Evolutionary conservation across 2,888 invertebrate genomes (phyloP), one percentile per base, ranked within the genome.

Genomic region (Oscheius myriophilus): DNA sequence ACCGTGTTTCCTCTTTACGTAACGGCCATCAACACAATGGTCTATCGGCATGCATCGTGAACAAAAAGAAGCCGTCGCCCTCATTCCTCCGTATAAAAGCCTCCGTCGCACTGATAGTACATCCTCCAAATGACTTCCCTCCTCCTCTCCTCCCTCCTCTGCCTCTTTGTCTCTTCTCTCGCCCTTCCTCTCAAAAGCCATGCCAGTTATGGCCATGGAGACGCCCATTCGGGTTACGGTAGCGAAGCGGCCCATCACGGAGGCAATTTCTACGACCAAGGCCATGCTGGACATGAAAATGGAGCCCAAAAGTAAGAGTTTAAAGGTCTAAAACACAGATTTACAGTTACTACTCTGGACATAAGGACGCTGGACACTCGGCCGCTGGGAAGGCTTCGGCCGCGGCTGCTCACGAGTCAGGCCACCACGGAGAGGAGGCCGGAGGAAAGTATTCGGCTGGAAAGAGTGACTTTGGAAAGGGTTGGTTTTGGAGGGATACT

Each of bases 401-500:
- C 23, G 73, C 67, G 18, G 68, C 76, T 57, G 70, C 74, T 51
- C 69, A 78, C 43, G 74, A 78, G 62, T 66, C 71, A 25, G 75
- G 71, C 45, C 74, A 68, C 42, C 75, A 75, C 49, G 67, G 75
- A n/a, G 69, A 69, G 12, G 77, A 70, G 39, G 71, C 79, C 7
- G 77, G 73, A 21, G 69, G 64, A 69, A 77, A 76, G 51, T 75
- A 79, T 52, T 67, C 69, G 16, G 70, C 79, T 58, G 80, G 72
- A 18, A 71, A 73, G 54, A 72, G 69, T 49, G 71, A 77, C 59
- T 78, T 75, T 68, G 78, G 76, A 67, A 80, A 80, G 65, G 71
- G 75, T 71, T 14, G 18, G 55, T n/a, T 1, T 14, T n/a, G n/a
- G n/a, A 11, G 2, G 18, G n/a, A 26, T 39, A 33, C 33, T 33